Evolutionary conservation across 2,797 vertebrate species (phyloP).

Genomic region (Coracias cyanogaster): DNA sequence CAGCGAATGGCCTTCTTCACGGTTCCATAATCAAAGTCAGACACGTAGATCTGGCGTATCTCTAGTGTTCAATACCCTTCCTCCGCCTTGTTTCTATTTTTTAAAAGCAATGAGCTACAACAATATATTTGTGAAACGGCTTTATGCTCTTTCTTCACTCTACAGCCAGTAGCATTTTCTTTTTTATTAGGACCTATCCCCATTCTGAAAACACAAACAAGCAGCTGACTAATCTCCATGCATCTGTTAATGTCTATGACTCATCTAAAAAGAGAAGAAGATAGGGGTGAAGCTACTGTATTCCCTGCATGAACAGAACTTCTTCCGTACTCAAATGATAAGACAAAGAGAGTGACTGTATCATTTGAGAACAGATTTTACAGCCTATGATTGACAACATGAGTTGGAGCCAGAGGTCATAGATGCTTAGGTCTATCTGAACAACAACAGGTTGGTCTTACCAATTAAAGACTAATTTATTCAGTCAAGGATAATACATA

Average conservation of each 20-base stretch:
- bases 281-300: not conserved
- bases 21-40: not conserved
- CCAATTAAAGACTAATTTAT: not conserved
- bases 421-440: not conserved
- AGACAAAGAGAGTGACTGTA: not conserved
- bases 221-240: not conserved
- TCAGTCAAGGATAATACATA: not conserved
- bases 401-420: not conserved
- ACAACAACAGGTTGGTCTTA: not conserved
- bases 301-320: not conserved
- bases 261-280: not conserved
- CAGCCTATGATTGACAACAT: not conserved
- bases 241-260: not conserved
- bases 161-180: not conserved
- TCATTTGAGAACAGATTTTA: not conserved
- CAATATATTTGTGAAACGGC: accelerated
- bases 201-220: not conserved
- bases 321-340: not conserved
- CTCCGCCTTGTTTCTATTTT: not conserved
- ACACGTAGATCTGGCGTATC: not conserved
- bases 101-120: not conserved
- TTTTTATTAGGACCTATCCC: not conserved
- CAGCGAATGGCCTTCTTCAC: not conserved
- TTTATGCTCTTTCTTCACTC: not conserved
- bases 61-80: not conserved